A percentile compares a stretch with the other conserved stretches of the same genome.
phyloP scores from a whole-genome alignment of 2,888 invertebrate species.

The Nomada hirtipes region DNA sequence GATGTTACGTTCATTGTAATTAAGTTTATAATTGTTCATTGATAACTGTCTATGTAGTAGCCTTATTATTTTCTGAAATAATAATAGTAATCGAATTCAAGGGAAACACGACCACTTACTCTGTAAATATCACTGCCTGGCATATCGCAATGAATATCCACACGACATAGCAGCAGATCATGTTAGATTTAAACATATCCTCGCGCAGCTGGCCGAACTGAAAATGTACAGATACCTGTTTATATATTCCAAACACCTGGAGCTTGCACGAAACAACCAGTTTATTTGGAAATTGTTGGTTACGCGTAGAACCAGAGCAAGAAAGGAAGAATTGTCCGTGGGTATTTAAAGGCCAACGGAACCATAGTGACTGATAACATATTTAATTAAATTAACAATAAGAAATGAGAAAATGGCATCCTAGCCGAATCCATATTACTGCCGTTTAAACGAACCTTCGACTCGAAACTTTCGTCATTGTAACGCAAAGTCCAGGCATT shows the following conservation, averaged over 20 bases:
- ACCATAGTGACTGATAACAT: too few relatives aligned
- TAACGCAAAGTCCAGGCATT: conserved; percentile 95
- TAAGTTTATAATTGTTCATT: background rate
- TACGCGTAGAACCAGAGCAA: too few relatives aligned
- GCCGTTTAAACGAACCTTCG: conserved; percentile 85
- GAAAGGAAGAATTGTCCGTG: too few relatives aligned
- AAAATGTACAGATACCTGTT: conserved; percentile 59
- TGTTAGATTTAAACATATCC: conserved; percentile 97
- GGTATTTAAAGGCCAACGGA: too few relatives aligned
- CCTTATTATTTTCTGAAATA: background rate
- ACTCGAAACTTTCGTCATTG: conserved; percentile 92
- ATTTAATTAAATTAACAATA: too few relatives aligned
- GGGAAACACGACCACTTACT: conserved; percentile 85
- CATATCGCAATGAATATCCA: conserved; percentile 95
- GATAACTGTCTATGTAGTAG: background rate
- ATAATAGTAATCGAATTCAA: background rate
- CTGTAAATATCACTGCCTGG: conserved; percentile 90
- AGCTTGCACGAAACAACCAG: too few relatives aligned
- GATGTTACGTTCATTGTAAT: background rate
- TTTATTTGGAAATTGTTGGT: too few relatives aligned
- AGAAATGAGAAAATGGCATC: too few relatives aligned
- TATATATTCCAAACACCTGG: background rate
- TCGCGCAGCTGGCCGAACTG: conserved; percentile 94
- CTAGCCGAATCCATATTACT: too few relatives aligned
- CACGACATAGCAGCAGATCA: conserved; percentile 95